These are phyloP conservation scores for Amniataba percoides DNA, from an alignment of 2,797 vertebrate genomes.

Conservation along the genomic window DNA sequence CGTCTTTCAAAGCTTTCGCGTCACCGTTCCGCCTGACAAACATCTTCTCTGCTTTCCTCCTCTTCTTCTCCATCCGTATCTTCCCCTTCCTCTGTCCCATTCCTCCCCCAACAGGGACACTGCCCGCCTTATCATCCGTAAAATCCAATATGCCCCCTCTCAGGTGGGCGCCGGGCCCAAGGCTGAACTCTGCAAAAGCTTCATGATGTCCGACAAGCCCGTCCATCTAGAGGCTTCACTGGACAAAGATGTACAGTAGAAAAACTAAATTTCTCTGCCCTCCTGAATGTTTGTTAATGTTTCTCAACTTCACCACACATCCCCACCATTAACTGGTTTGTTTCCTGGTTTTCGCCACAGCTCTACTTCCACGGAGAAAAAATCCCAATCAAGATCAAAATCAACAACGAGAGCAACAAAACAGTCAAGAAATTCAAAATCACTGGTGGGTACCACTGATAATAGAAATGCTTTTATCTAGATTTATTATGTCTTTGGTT, in stretches of 20 bases:
- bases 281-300: not conserved
- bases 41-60: not conserved
- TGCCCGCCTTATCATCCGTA: constrained; percentile 89
- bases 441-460: constrained; percentile 78
- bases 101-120: constrained; percentile 85
- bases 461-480: not conserved
- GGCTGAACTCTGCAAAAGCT: constrained; percentile 88
- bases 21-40: not conserved
- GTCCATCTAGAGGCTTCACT: constrained; percentile 89
- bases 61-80: not conserved
- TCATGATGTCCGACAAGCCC: constrained; percentile 95
- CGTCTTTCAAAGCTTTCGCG: not conserved
- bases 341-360: constrained; percentile 73
- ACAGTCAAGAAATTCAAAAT: constrained; percentile 93
- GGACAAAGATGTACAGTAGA: constrained; percentile 87
- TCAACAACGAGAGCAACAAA: constrained; percentile 93
- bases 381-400: constrained; percentile 88
- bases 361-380: constrained; percentile 91
- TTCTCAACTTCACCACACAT: not conserved
- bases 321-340: not conserved
- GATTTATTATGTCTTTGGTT: not conserved
- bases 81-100: not conserved
- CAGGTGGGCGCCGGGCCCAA: constrained; percentile 81
- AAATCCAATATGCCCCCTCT: constrained; percentile 90
- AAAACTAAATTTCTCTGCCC: not conserved